These are phyloP conservation scores for Empidonax alnorum DNA, from an alignment of 2,113 vertebrate genomes.

Conservation along the genomic window DNA sequence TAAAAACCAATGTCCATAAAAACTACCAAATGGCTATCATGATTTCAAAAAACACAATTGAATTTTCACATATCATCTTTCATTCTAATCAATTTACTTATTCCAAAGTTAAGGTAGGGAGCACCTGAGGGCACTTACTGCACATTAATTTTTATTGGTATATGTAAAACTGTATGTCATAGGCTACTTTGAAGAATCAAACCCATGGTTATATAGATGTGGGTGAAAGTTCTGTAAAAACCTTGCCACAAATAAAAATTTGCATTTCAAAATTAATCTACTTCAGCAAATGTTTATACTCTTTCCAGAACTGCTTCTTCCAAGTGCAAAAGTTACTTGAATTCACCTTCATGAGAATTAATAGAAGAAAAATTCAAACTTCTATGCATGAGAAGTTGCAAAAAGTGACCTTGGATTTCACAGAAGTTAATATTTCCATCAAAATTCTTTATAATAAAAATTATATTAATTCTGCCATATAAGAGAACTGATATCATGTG, in stretches of 20 bases:
- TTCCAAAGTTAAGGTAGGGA: not conserved
- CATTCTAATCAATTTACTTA: not conserved
- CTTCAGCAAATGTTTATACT: not conserved
- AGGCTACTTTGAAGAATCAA: slow-evolving; percentile 2
- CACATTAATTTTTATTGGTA: not conserved
- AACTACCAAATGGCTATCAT: not conserved
- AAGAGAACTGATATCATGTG: not conserved
- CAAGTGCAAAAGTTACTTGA: not conserved
- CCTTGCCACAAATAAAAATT: not conserved
- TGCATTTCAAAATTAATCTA: not conserved
- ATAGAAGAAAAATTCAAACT: not conserved
- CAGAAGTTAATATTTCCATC: not conserved
- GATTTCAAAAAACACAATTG: not conserved
- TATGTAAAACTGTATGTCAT: not conserved
- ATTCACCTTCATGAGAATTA: not conserved
- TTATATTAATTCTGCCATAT: not conserved
- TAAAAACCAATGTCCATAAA: not conserved
- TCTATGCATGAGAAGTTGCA: not conserved
- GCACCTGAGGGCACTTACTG: not conserved
- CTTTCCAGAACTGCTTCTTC: not conserved
- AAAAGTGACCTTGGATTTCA: not conserved
- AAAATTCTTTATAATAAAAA: not conserved
- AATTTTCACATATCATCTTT: not conserved
- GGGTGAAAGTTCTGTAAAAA: not conserved
- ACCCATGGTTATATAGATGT: not conserved